These are phyloP conservation scores for Epirrhoe alternata DNA, from an alignment of 2,888 invertebrate species.

Conservation along the genomic window DNA sequence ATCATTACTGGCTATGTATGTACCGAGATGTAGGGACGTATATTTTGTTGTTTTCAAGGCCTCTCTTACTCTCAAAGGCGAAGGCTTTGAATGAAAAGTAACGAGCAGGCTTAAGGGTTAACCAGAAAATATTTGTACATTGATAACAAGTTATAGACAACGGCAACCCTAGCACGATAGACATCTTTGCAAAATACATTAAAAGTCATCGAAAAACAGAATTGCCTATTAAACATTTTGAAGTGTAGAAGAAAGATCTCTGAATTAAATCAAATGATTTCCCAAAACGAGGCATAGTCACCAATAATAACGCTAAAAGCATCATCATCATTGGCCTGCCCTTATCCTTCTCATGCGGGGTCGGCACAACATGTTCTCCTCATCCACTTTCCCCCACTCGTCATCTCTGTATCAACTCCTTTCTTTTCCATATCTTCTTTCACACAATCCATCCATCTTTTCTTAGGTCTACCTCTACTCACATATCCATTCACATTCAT, in stretches of 20 bases:
- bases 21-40: not conserved
- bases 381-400: too few relatives aligned
- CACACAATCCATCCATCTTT: too few relatives aligned
- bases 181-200: not conserved
- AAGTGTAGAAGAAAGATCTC: not conserved
- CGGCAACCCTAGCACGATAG: not conserved
- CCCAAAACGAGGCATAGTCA: not conserved
- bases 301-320: too few relatives aligned
- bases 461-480: too few relatives aligned
- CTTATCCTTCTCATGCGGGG: too few relatives aligned
- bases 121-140: conserved; percentile 6
- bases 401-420: too few relatives aligned
- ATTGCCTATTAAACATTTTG: not conserved
- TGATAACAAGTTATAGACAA: not conserved
- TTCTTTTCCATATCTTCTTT: too few relatives aligned
- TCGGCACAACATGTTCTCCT: too few relatives aligned
- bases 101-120: conserved; percentile 4
- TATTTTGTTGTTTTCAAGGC: conserved; percentile 12
- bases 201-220: not conserved
- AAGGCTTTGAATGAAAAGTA: conserved; percentile 26
- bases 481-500: too few relatives aligned
- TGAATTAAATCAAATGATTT: too few relatives aligned
- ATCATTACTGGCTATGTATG: conserved; percentile 14
- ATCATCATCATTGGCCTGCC: too few relatives aligned
- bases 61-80: not conserved